Evolutionary conservation across 1,140 invertebrate species (phyloP), one percentile per base, ranked within the genome.

Genomic region (Teleopsis dalmanni): DNA sequence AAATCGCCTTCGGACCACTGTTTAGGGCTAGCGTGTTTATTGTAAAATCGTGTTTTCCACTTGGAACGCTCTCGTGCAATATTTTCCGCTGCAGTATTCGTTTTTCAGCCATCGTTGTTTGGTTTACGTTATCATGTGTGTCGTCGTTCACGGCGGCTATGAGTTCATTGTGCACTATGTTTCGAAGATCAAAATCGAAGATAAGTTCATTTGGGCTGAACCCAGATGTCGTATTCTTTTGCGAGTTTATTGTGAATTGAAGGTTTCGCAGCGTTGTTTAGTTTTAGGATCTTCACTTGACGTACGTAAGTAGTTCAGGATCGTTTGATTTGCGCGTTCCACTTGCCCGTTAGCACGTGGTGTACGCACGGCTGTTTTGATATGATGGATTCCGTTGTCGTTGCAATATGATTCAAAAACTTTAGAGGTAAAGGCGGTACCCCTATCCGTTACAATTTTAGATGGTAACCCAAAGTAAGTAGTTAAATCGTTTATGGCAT

Each of bases 341-440:
- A 29, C 47, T 45, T 42, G 54, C 33, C 43, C 56, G 35, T 68
- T 70, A 1, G 54, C 61, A 14, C 60, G 49, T 1, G 65, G 59
- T 19, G 54, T 56, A 18, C 55, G 56, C 4, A 70, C 56, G 2
- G 64, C 64, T 51, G 60, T 70, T n/a, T 54, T 16, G 0, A 62
- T 36, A n/a, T 65, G 58, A 23, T 44, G 51, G n/a, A 71, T 59
- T 1, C 49, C 49, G 8, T 59, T 37, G 13, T 54, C 22, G 9
- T 43, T 22, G 33, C 55, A 56, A 37, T 60, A 57, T 9, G 58
- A 40, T 21, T 46, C 23, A 34, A 70, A 63, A 6, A 42, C n/a
- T 21, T 59, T 54, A 0, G 58, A 47, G 0, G 58, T 62, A 42
- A 69, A 71, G 11, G 55, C 45, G 16, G 53, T 57, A 6, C 67